phyloP scores from a whole-genome alignment of 2,797 vertebrate genomes.

The Ctenopoma kingsleyae region DNA sequence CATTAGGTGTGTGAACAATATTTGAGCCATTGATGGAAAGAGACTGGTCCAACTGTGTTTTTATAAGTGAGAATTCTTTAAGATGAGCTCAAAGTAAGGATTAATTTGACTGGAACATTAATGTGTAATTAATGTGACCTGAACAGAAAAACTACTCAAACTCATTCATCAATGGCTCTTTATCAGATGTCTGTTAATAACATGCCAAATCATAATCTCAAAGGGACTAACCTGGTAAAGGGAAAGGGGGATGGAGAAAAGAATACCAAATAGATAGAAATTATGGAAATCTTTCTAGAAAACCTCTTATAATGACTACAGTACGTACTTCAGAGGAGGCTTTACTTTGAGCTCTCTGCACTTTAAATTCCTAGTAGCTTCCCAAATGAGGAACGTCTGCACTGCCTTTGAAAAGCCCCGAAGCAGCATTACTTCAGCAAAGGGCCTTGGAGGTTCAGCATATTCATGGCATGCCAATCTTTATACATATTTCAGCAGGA shows the following conservation, averaged over 20 bases:
- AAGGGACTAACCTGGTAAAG: constrained; percentile 71
- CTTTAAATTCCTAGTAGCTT: constrained; percentile 33
- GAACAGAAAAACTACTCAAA: constrained; percentile 27
- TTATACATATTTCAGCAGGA: constrained; percentile 56
- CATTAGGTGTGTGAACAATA: constrained; percentile 2
- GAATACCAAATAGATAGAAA: constrained; percentile 44
- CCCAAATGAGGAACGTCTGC: constrained; percentile 23
- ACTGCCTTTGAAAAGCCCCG: constrained; percentile 38
- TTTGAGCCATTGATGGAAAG: constrained; percentile 68
- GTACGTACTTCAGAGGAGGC: constrained; percentile 30
- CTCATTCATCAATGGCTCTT: constrained; percentile 62
- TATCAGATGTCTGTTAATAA: constrained; percentile 23
- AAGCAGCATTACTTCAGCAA: constrained; percentile 38
- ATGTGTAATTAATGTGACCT: constrained; percentile 5
- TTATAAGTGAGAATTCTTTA: not conserved
- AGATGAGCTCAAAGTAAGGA: constrained; percentile 10
- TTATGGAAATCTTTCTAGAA: constrained; percentile 30
- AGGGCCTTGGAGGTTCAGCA: constrained; percentile 42
- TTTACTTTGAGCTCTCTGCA: constrained; percentile 36
- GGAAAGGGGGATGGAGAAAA: constrained; percentile 44
- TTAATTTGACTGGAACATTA: constrained; percentile 21
- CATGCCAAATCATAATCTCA: constrained; percentile 59
- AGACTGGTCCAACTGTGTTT: constrained; percentile 7
- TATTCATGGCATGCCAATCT: constrained; percentile 51
- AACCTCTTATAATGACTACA: constrained; percentile 21